Percentiles rank a stretch among this genome's conserved stretches.
Conservation (phyloP, 1,140 invertebrate genomes). For the Polyergus mexicanus region DNA sequence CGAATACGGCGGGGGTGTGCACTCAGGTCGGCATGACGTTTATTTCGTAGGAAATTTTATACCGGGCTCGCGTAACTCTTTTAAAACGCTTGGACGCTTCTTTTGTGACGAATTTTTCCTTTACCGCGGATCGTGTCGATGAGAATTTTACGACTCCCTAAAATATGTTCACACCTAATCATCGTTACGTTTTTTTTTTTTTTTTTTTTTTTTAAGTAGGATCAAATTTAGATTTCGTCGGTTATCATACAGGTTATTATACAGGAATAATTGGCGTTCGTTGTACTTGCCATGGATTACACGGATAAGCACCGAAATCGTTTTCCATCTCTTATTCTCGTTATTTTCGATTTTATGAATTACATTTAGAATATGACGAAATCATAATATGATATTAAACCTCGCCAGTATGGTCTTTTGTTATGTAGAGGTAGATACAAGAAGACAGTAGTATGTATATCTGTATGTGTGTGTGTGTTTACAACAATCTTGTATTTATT, state of each 20-base stretch:
- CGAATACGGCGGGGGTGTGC: conserved; percentile 8
- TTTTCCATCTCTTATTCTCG: background rate
- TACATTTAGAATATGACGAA: background rate
- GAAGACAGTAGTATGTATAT: conserved; percentile 6
- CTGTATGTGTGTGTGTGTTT: background rate
- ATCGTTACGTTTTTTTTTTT: background rate
- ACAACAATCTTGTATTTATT: background rate
- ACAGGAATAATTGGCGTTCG: background rate
- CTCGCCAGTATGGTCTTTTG: background rate
- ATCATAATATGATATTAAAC: background rate
- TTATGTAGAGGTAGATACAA: conserved; percentile 31
- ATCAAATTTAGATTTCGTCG: background rate
- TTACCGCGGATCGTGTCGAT: background rate
- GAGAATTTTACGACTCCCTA: conserved; percentile 9
- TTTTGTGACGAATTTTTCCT: conserved; percentile 6
- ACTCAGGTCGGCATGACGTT: conserved; percentile 42
- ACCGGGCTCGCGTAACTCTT: background rate
- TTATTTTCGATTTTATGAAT: background rate
- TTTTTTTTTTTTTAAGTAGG: background rate
- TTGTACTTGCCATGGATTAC: conserved; percentile 12
- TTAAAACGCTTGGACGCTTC: background rate
- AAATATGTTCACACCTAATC: conserved; percentile 12
- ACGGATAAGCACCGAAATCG: background rate
- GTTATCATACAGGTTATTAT: too few species aligned
- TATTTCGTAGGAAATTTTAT: conserved; percentile 19